Conservation (phyloP, 2,797 vertebrate species). For the Poeciliopsis infans region DNA sequence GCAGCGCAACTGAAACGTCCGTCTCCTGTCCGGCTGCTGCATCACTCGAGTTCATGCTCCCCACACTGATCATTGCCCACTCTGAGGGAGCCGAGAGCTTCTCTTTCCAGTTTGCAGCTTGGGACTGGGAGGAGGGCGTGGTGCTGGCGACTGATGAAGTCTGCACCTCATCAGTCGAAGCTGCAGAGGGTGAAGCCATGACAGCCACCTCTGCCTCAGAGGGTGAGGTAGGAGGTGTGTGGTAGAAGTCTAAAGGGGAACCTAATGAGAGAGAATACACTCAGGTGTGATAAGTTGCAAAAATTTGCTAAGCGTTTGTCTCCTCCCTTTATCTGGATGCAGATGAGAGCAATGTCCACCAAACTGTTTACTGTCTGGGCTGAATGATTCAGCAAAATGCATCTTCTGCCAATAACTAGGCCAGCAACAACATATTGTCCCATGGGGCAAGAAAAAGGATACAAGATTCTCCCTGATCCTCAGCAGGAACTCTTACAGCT, state of each 20-base stretch:
- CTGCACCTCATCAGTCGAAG: conserved; percentile 50
- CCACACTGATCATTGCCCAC: conserved; percentile 69
- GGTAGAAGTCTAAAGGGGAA: conserved; percentile 81
- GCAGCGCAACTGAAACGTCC: conserved; percentile 18
- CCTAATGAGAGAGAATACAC: conserved; percentile 43
- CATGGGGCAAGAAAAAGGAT: conserved; percentile 47
- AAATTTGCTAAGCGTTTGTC: conserved; percentile 17
- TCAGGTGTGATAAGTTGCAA: conserved; percentile 18
- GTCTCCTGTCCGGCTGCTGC: conserved; percentile 27
- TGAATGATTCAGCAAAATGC: conserved; percentile 67
- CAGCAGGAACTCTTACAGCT: conserved; percentile 36
- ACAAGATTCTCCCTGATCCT: conserved; percentile 29
- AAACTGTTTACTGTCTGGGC: conserved; percentile 52
- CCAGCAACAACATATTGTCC: conserved; percentile 38
- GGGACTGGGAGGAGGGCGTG: conserved; percentile 37
- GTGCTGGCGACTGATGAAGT: conserved; percentile 42
- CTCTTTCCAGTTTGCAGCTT: conserved; percentile 52
- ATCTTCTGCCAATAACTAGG: conserved; percentile 56
- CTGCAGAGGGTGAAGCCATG: conserved; percentile 64
- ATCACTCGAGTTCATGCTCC: conserved; percentile 31
- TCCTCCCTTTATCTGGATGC: conserved; percentile 33
- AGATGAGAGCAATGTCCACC: conserved; percentile 46
- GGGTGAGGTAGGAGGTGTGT: conserved; percentile 78
- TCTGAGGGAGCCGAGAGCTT: conserved; percentile 54
- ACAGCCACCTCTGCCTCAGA: conserved; percentile 65